Evolutionary conservation across 2,888 invertebrate species (phyloP), one percentile per base, ranked within the genome.

Genomic region (Cyrtodaria siliqua): DNA sequence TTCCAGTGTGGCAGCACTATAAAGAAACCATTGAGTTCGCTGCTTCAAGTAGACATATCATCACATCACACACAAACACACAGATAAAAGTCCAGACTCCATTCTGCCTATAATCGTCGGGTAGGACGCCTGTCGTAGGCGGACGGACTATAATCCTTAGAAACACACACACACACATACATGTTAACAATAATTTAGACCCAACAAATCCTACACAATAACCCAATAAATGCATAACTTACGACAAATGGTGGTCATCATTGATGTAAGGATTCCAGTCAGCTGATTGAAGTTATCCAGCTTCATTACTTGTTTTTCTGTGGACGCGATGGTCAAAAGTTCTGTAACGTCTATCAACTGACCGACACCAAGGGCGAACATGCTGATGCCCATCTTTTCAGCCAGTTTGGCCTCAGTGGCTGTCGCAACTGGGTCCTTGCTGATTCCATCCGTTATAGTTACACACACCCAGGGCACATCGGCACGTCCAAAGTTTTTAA

Each of bases 371-470:
- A 93, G 91, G 1, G 92, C 92, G 73, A 91, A 91, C 76, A 93
- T 86, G 67, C 89, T 87, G 27, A 93, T 90, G 23, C 92, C 92
- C n/a, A 88, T 84, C 47, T 86, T 85, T 8, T 90, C 86, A 0
- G 93, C 92, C 16, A 85, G 64, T 23, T 83, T 85, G 3, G 93
- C 92, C 33, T 92, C 90, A 23, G 74, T 79, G 18, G 89, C 87
- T 1, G 93, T 93, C 50, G 90, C 87, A 0, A 9, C 20, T 0
- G 64, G 68, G 47, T 80, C 53, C 20, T 86, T 91, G 27, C 92
- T 92, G 61, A 89, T 89, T n/a, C 93, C 93, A 74, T 93, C 93
- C 0, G 93, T 93, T 33, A 93, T 89, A 2, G 93, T 91, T 16
- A 93, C 84, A 9, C 89, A 91, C 0, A 92, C 88, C 76, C 91